Base-by-base conservation (phyloP, 2,888 invertebrate genomes). In the Apotomis capreana region DNA sequence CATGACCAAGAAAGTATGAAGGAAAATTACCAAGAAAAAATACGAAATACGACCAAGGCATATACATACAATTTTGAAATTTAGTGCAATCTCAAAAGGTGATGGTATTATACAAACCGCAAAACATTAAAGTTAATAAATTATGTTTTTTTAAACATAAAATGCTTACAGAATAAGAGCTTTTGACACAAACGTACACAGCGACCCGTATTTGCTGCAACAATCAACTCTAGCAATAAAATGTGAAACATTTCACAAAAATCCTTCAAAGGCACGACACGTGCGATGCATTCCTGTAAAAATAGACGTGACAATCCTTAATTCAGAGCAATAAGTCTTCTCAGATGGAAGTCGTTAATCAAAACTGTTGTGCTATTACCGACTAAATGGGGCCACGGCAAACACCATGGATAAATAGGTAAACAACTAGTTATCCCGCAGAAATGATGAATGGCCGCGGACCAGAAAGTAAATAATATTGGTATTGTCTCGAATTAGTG, bases 261-360 rank as follows among this genome's bases (percentile, higher is more conserved):
- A 55, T 55, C 44, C 40, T 40, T 46, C n/a, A 10, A 65, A 57
- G 44, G 44, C 36, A 58, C 51, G 5, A 9, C 52, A 60, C 60
- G 36, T 40, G 37, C 37, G 15, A 52, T 54, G 49, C 54, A 70
- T 54, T 68, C 13, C 26, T 13, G 15, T 13, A 68, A 63, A 65
- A 67, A 62, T 13, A 46, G 51, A 62, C 26, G 61, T 44, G 58
- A 26, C 52, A 46, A 9, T 44, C 40, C 37, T 8, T 69, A 57
- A 72, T 61, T 68, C 52, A 9, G 26, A 59, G 68, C 68, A 51
- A 63, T 68, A 63, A 68, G 58, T 72, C 52, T 58, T 54, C 62
- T 10, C 60, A 40, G 70, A 70, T 70, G 52, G 61, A 71, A 68
- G 68, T 72, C 72, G 68, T 72, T 72, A 74, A 74, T 74, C 74